A percentile compares a stretch with the other conserved stretches of the same genome.
Conservation (phyloP, 1,140 invertebrate species). For the Anastrepha obliqua region DNA sequence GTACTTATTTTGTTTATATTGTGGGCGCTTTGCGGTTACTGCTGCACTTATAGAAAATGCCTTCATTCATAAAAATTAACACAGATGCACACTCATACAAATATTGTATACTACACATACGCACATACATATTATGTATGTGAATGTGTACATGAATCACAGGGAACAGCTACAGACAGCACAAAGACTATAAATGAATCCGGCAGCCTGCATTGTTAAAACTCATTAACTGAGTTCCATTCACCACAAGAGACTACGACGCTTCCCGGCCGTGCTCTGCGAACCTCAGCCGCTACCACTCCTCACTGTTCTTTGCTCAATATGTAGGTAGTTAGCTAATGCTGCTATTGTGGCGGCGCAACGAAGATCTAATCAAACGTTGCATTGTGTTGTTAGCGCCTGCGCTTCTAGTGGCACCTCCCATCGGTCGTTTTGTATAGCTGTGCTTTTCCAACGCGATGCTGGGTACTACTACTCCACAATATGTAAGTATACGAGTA, state of each 20-base stretch:
- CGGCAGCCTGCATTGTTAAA: neutral
- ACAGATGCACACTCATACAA: neutral
- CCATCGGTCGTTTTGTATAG: constrained; percentile 16
- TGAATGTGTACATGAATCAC: neutral
- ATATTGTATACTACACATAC: neutral
- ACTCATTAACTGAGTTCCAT: constrained; percentile 43
- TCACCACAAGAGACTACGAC: neutral
- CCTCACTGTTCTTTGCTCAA: neutral
- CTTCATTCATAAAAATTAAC: constrained; percentile 46
- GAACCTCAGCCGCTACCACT: neutral
- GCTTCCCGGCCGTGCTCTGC: neutral
- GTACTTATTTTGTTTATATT: neutral
- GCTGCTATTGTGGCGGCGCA: constrained; percentile 9
- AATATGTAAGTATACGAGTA: neutral
- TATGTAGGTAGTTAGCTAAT: neutral
- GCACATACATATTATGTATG: neutral
- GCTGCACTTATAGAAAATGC: neutral
- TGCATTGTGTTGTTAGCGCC: constrained; percentile 40
- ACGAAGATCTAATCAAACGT: constrained; percentile 35
- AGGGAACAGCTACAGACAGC: neutral
- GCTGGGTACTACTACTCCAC: neutral
- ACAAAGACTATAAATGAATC: constrained; percentile 39
- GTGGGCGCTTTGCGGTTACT: constrained; percentile 4
- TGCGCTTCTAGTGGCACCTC: constrained; percentile 34
- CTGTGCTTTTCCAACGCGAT: constrained; percentile 1